Conservation (phyloP, 2,888 invertebrate genomes). For the Chironomus riparius region DNA sequence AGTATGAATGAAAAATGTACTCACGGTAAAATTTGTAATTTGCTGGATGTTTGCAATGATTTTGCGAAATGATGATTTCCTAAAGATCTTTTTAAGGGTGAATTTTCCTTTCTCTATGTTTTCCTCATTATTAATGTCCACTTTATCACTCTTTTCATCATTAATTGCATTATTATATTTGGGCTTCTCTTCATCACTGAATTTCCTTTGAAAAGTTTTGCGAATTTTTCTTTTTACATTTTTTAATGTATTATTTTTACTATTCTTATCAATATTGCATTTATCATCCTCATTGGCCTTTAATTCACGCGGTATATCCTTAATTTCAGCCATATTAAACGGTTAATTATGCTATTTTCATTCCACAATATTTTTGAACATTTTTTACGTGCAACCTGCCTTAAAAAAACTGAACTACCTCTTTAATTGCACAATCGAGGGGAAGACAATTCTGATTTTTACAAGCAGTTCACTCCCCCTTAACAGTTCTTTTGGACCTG, state of each 20-base stretch:
- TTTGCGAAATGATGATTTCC: slow-evolving; percentile 22
- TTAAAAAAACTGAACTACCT: too few species aligned
- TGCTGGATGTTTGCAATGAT: slow-evolving; percentile 1
- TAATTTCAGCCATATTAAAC: neutral
- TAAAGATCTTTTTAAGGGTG: slow-evolving; percentile 19
- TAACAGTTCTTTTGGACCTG: too few species aligned
- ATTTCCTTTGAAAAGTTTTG: slow-evolving; percentile 7
- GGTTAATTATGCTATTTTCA: too few species aligned
- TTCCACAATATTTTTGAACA: neutral
- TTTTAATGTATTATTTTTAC: slow-evolving; percentile 13
- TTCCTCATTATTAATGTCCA: neutral
- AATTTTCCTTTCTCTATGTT: neutral
- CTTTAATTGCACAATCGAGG: too few species aligned
- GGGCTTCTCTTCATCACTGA: slow-evolving; percentile 3
- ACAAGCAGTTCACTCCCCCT: too few species aligned
- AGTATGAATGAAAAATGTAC: neutral
- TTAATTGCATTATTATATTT: neutral
- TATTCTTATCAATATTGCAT: neutral
- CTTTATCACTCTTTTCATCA: slow-evolving; percentile 5
- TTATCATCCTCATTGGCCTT: neutral
- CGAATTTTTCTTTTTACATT: slow-evolving; percentile 20
- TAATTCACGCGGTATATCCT: neutral
- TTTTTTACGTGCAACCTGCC: neutral
- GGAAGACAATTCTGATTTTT: too few species aligned
- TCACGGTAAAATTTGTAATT: slow-evolving; percentile 26